Evolutionary conservation across 1,140 invertebrate species (phyloP).

Genomic region (Cyclina sinensis): DNA sequence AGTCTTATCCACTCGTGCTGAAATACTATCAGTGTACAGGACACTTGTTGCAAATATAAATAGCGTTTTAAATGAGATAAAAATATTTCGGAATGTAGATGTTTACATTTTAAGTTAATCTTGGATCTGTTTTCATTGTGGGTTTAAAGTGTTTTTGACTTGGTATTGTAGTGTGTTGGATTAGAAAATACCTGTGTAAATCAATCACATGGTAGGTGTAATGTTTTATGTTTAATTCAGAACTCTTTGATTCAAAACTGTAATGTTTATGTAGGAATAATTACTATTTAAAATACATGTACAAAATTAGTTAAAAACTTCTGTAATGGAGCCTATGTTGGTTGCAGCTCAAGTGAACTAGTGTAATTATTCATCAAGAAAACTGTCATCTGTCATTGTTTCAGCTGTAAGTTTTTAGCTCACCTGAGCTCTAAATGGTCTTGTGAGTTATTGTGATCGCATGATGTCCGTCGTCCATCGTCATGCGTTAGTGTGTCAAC

Average conservation of each 20-base stretch:
- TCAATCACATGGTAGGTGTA: conserved; percentile 18
- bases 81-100: conserved; percentile 4
- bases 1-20: background rate
- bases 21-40: conserved; percentile 7
- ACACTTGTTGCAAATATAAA: conserved; percentile 18
- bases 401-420: no score
- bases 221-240: no score
- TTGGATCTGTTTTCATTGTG: background rate
- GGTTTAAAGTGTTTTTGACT: background rate
- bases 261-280: no score
- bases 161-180: background rate
- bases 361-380: no score
- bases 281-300: background rate
- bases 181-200: background rate
- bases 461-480: no score
- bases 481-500: no score
- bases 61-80: conserved; percentile 13
- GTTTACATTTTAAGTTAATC: conserved; percentile 22
- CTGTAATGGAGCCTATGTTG: no score
- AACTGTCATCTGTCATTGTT: no score
- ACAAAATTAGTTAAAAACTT: background rate
- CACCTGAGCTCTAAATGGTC: no score
- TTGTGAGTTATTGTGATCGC: no score
- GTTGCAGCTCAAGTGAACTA: no score
- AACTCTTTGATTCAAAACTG: no score